A percentile compares a stretch with the other conserved stretches of the same genome.
These are phyloP conservation scores for Brachyistius frenatus DNA, from an alignment of 2,113 vertebrate genomes.

Conservation along the genomic window DNA sequence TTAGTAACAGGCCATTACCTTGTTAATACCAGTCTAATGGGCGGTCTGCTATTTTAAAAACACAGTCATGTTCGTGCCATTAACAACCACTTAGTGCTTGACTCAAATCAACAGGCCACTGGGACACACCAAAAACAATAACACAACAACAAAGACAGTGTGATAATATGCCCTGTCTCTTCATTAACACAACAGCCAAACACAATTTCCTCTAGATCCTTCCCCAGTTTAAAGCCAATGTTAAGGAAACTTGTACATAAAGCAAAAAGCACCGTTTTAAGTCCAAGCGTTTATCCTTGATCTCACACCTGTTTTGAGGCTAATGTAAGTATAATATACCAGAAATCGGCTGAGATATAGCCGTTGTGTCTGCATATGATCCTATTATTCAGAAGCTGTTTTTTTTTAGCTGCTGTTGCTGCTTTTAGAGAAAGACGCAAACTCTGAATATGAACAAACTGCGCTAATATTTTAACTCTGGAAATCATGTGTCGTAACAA, in stretches of 20 bases:
- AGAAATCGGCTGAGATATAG: too few species aligned
- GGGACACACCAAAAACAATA: constrained; percentile 67
- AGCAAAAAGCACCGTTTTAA: not conserved
- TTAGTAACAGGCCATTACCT: constrained; percentile 91
- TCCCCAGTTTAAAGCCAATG: not conserved
- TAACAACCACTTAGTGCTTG: constrained; percentile 82
- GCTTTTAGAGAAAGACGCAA: too few species aligned
- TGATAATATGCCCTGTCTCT: constrained; percentile 56
- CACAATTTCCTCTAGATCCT: not conserved
- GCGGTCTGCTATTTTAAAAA: constrained; percentile 88
- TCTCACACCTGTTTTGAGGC: not conserved
- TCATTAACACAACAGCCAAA: constrained; percentile 37
- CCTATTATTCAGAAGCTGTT: too few species aligned
- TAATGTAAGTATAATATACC: not conserved
- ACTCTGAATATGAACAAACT: not conserved
- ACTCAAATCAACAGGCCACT: constrained; percentile 74
- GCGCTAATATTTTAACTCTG: not conserved
- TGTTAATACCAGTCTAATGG: constrained; percentile 89
- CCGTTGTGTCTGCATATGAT: too few species aligned
- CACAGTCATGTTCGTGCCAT: constrained; percentile 84
- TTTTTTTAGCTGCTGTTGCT: too few species aligned
- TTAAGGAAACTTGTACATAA: not conserved
- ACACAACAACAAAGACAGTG: constrained; percentile 67
- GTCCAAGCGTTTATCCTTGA: not conserved
- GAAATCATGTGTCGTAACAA: not conserved